These are phyloP conservation scores for Solenodon paradoxus DNA, from an alignment of 2,113 vertebrate species.

Conservation along the genomic window DNA sequence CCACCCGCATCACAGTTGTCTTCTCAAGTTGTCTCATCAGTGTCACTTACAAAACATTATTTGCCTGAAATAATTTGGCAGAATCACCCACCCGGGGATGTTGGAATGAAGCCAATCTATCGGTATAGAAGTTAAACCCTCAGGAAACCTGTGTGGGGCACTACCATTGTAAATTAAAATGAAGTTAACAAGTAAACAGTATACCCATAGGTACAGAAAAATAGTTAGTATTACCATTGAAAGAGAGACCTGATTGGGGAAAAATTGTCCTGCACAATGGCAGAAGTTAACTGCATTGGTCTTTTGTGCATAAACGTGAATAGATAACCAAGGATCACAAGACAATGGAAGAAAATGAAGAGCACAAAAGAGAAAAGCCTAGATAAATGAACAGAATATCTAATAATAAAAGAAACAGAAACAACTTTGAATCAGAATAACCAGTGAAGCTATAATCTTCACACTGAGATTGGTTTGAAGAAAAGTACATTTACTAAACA, in stretches of 20 bases:
- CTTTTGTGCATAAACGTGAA: not conserved
- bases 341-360: not conserved
- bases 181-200: not conserved
- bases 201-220: not conserved
- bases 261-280: not conserved
- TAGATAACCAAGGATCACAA: not conserved
- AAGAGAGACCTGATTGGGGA: not conserved
- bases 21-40: conserved; percentile 25
- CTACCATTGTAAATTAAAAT: not conserved
- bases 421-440: not conserved
- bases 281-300: not conserved
- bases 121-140: not conserved
- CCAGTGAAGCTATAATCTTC: not conserved
- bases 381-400: not conserved
- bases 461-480: not conserved
- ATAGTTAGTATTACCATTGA: not conserved
- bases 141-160: not conserved
- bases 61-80: conserved; percentile 64
- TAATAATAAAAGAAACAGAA: not conserved
- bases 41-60: conserved; percentile 50
- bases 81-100: not conserved
- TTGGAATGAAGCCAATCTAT: conserved; percentile 27
- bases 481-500: not conserved
- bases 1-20: conserved; percentile 53
- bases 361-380: not conserved